Evolutionary conservation across 2,888 invertebrate species (phyloP), one percentile per base, ranked within the genome.

Genomic region (Apoda limacodes): DNA sequence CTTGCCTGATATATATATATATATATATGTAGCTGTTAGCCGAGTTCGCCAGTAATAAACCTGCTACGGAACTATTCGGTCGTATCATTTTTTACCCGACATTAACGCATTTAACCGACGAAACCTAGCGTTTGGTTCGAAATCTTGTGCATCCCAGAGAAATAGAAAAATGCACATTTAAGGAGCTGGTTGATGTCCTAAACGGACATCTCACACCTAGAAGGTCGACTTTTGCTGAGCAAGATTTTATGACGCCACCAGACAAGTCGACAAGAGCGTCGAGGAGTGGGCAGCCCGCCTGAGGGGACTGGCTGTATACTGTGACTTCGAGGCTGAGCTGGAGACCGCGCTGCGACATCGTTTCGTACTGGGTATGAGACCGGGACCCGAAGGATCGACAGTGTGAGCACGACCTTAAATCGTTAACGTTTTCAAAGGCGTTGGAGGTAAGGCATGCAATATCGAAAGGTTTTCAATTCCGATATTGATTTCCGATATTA

Each of bases 201-300:
- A 23, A 37, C 4, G 12, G 11, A 5, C 43, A 45, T 33, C 43
- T 47, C 25, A 35, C 29, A 6, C 37, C 46, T n/a, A 44, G 37
- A 22, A 29, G 37, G 24, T 40, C 35, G 3, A 35, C 42, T 1
- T 47, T 37, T 26, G 42, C 35, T 2, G 42, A 48, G 43, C 14
- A n/a, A n/a, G n/a, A n/a, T n/a, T n/a, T n/a, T n/a, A n/a, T n/a
- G n/a, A n/a, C n/a, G n/a, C n/a, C n/a, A n/a, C n/a, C n/a, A n/a
- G n/a, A n/a, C n/a, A n/a, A n/a, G n/a, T n/a, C n/a, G n/a, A n/a
- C n/a, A n/a, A n/a, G n/a, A n/a, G n/a, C n/a, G n/a, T n/a, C n/a
- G n/a, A n/a, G n/a, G n/a, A n/a, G n/a, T n/a, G n/a, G n/a, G n/a
- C n/a, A n/a, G n/a, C n/a, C n/a, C n/a, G n/a, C n/a, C n/a, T n/a